phyloP scores from a whole-genome alignment of 1,140 invertebrate species.

The Sminthurides bifidus region DNA sequence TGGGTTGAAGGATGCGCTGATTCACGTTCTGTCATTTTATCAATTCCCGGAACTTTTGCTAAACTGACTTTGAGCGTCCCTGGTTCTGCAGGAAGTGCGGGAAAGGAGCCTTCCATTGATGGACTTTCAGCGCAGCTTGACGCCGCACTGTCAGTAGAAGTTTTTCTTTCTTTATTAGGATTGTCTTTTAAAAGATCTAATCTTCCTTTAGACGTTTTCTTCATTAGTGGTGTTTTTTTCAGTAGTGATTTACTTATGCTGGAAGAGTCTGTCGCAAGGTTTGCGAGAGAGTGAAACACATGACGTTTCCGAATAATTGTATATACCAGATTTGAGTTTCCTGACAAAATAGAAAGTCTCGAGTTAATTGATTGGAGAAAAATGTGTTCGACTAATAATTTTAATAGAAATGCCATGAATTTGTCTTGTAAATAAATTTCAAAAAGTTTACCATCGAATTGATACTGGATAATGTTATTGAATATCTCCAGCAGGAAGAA shows the following conservation, averaged over 20 bases:
- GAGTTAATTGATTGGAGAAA: neutral
- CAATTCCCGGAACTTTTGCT: conserved; percentile 48
- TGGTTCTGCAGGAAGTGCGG: conserved; percentile 76
- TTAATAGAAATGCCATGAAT: neutral
- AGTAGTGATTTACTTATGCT: conserved; percentile 75
- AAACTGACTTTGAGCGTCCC: conserved; percentile 36
- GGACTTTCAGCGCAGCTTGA: conserved; percentile 36
- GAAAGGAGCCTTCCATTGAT: conserved; percentile 69
- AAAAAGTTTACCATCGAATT: conserved; percentile 79
- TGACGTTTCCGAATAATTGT: conserved; percentile 96
- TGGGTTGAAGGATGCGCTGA: conserved; percentile 59
- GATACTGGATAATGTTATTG: conserved; percentile 99
- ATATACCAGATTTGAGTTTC: conserved; percentile 95
- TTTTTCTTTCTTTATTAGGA: conserved; percentile 22
- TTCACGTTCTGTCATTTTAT: conserved; percentile 89
- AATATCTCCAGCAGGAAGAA: conserved; percentile 98
- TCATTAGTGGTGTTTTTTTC: conserved; percentile 29
- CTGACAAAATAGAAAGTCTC: conserved; percentile 38
- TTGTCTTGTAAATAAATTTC: neutral
- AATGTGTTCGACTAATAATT: neutral
- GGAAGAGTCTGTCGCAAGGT: conserved; percentile 81
- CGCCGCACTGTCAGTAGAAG: conserved; percentile 24
- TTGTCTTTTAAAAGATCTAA: conserved; percentile 27
- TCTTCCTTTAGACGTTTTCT: conserved; percentile 29
- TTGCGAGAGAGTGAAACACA: conserved; percentile 92